These are phyloP conservation scores for Eira barbara DNA, from an alignment of 2,113 vertebrate species.

Conservation along the genomic window DNA sequence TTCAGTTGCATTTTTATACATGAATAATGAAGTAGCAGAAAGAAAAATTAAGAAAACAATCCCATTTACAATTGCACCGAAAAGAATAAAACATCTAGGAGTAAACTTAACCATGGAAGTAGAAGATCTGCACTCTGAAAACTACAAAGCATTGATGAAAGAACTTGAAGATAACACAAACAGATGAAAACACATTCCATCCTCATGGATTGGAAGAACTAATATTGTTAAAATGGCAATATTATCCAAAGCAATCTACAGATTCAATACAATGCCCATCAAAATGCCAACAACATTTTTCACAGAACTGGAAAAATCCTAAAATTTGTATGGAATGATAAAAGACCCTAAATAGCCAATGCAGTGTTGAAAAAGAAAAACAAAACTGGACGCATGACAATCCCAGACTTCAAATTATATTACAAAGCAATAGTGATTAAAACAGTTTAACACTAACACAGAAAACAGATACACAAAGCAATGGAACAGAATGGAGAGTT, in stretches of 20 bases:
- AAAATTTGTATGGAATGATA: neutral
- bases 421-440: neutral
- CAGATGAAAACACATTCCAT: neutral
- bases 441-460: neutral
- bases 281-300: neutral
- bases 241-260: neutral
- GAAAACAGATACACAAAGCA: neutral
- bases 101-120: neutral
- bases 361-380: neutral
- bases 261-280: neutral
- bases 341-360: neutral
- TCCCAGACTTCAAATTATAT: neutral
- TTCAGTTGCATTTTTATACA: neutral
- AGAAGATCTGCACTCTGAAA: neutral
- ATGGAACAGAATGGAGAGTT: neutral
- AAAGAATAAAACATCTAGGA: neutral
- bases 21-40: neutral
- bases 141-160: neutral
- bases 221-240: neutral
- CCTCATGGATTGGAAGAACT: neutral
- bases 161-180: neutral
- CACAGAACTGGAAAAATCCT: neutral
- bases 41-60: neutral
- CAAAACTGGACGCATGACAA: neutral
- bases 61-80: neutral